These are phyloP conservation scores for Sthenelais limicola DNA, from an alignment of 2,888 invertebrate genomes.

Conservation along the genomic window DNA sequence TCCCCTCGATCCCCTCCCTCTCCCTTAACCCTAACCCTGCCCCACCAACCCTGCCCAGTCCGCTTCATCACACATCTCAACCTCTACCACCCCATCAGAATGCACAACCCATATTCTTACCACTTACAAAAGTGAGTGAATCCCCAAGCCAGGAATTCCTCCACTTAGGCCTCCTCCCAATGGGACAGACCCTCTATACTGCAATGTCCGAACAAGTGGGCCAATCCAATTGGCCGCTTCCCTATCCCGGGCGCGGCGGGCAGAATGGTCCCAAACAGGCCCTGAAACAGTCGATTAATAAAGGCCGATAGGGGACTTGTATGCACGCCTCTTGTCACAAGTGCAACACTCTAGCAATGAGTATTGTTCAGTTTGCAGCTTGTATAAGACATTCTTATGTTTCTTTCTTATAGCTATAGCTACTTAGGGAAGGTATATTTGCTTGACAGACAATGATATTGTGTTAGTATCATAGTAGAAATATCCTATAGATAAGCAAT, in stretches of 20 bases:
- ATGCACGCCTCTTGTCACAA: too few species aligned
- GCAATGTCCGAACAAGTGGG: conserved; percentile 7
- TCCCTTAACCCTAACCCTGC: not conserved
- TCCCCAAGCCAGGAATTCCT: not conserved
- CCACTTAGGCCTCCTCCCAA: not conserved
- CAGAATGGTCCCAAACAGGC: not conserved
- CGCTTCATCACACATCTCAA: not conserved
- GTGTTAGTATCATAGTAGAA: too few species aligned
- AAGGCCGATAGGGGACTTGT: not conserved
- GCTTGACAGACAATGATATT: too few species aligned
- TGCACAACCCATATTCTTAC: not conserved
- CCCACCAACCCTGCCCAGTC: not conserved
- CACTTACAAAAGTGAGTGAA: not conserved
- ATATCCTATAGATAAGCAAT: too few species aligned
- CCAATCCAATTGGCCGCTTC: conserved; percentile 12
- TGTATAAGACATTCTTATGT: too few species aligned
- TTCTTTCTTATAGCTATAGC: too few species aligned
- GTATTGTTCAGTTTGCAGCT: too few species aligned
- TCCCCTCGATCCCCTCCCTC: not conserved
- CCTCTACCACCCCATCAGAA: not conserved
- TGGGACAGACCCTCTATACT: not conserved
- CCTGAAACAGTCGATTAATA: conserved; percentile 1
- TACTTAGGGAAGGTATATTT: too few species aligned
- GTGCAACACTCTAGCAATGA: too few species aligned
- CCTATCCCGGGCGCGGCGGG: not conserved